Base-by-base conservation (phyloP, 2,797 vertebrate species). In the Crenuchus spilurus region DNA sequence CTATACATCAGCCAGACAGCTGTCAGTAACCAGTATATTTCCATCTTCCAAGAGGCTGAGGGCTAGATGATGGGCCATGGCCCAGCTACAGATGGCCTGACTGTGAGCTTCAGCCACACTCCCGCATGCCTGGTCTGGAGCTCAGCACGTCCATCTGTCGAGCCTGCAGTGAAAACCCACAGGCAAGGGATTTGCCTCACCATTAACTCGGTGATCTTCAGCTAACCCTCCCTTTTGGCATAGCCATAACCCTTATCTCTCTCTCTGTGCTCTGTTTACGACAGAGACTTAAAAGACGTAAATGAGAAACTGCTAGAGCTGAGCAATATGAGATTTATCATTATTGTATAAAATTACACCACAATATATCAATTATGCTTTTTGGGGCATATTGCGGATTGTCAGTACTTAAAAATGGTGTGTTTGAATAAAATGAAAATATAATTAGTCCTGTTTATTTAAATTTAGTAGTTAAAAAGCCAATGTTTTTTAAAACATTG, bases 81-180 rank as follows among this genome's bases (percentile, higher is more conserved):
- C 26, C 6, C 20, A 44, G 66, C 49, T 61, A 70, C 77, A 82
- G 80, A 82, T 77, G 67, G 77, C 57, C 49, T 55, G 65, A 52
- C 65, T 10, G 49, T 79, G 35, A 76, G 58, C 33, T 31, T 77
- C 28, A 57, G 8, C 51, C 71, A 65, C 46, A 16, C 68, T 55
- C 22, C 65, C 33, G 24, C 35, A 33, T 35, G 48, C 46, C 67
- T 41, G 71, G 49, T 33, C 46, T 26, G 33, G 46, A 74, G 65
- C 62, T 74, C 55, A 73, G 46, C 7, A 51, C 11, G 57, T 71
- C 72, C 71, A 77, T 77, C 77, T 72, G 77, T 74, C 62, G 42
- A 67, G 33, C 28, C 55, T 57, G 42, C 30, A 66, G 63, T 60
- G 20, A 73, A 71, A 73, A 49, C 66, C 66, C 33, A 16, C 57